A percentile compares a stretch with the other conserved stretches of the same genome.
Conservation (phyloP, 2,888 invertebrate species). For the Dugesia japonica region DNA sequence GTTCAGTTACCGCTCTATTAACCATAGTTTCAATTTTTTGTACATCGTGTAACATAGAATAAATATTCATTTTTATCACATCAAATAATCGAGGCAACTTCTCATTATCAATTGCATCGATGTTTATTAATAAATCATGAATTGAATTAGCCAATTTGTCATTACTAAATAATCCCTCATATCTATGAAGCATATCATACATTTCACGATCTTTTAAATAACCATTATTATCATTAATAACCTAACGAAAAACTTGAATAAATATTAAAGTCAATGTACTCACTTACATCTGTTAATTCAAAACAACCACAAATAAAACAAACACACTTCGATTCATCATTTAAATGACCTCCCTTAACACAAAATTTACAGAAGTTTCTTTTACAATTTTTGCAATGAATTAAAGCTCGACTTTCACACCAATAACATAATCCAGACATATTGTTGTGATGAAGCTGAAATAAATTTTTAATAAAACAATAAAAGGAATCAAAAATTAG, state of each 20-base stretch:
- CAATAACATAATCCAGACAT: constrained; percentile 8
- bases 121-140: neutral
- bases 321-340: neutral
- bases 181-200: neutral
- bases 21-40: neutral
- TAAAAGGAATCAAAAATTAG: neutral
- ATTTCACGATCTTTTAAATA: neutral
- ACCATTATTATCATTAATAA: neutral
- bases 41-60: neutral
- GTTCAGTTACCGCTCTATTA: neutral
- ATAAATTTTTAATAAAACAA: neutral
- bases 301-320: neutral
- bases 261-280: too few species aligned
- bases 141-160: neutral
- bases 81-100: neutral
- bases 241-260: too few species aligned
- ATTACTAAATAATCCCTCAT: neutral
- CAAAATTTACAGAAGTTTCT: constrained; percentile 10
- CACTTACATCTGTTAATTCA: neutral
- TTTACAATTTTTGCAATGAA: neutral
- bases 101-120: neutral
- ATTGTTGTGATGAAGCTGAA: neutral
- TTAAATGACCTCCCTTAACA: neutral
- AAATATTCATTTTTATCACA: neutral
- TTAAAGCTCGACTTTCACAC: neutral